Percentiles rank a stretch among this genome's conserved stretches.
Evolutionary conservation across 2,113 vertebrate species (phyloP).

Genomic region (Takifugu bimaculatus): DNA sequence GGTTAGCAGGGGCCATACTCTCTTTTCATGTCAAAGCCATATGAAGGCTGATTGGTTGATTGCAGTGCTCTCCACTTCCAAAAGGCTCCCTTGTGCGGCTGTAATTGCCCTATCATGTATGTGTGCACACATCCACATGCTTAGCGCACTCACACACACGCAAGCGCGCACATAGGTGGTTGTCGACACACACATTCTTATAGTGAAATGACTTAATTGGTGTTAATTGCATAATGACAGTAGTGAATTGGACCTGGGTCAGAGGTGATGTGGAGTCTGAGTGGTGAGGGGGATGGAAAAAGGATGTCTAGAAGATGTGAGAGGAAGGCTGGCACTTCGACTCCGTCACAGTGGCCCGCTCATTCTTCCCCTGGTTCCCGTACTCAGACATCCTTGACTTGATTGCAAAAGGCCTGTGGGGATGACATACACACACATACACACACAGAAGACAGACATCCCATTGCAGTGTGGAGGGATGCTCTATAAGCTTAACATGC

Average conservation of each 20-base stretch:
- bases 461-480: constrained; percentile 76
- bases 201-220: constrained; percentile 93
- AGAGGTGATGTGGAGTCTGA: constrained; percentile 81
- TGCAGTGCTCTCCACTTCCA: constrained; percentile 84
- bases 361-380: constrained; percentile 59
- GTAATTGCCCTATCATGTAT: constrained; percentile 82
- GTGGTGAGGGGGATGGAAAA: constrained; percentile 54
- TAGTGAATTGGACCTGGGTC: constrained; percentile 85
- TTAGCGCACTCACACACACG: constrained; percentile 18
- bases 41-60: constrained; percentile 85
- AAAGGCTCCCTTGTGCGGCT: constrained; percentile 83
- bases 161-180: constrained; percentile 58
- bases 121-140: constrained; percentile 46
- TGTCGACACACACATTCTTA: constrained; percentile 79
- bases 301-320: constrained; percentile 63
- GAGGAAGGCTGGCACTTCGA: constrained; percentile 29
- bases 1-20: constrained; percentile 66
- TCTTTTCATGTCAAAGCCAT: constrained; percentile 83
- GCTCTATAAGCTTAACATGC: constrained; percentile 73
- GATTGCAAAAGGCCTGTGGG: constrained; percentile 72
- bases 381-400: constrained; percentile 79
- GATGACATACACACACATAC: constrained; percentile 37
- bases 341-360: constrained; percentile 17
- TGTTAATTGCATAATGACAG: constrained; percentile 96
- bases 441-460: constrained; percentile 67